Percentiles rank a stretch among this genome's conserved stretches.
These are phyloP conservation scores for Tapirus indicus DNA, from an alignment of 2,797 vertebrate genomes.

Conservation along the genomic window DNA sequence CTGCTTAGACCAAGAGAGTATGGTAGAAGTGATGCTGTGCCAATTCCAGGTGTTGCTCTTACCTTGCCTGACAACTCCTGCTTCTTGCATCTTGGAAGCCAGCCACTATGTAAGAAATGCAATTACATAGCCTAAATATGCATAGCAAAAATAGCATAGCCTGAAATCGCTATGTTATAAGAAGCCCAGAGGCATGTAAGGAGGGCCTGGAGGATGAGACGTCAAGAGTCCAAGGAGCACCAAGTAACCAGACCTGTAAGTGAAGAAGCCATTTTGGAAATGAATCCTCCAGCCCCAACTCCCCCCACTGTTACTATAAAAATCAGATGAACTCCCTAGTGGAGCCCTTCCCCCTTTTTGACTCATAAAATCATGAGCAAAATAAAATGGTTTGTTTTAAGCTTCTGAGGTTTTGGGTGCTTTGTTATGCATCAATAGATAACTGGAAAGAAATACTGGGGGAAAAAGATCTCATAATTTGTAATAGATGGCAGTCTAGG, in stretches of 20 bases:
- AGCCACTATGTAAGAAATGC: background rate
- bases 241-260: background rate
- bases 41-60: background rate
- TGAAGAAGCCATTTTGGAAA: conserved; percentile 27
- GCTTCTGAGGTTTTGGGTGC: background rate
- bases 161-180: background rate
- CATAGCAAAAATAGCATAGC: too few species aligned
- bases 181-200: background rate
- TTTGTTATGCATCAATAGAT: background rate
- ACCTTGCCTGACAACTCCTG: background rate
- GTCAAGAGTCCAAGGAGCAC: background rate
- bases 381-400: conserved; percentile 50
- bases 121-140: background rate
- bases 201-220: background rate
- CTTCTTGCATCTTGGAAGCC: background rate
- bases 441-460: background rate
- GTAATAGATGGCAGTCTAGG: background rate
- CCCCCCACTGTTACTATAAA: background rate
- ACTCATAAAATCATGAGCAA: background rate
- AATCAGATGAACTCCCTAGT: background rate
- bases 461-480: background rate
- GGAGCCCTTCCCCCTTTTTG: background rate
- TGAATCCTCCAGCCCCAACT: background rate
- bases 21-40: background rate
- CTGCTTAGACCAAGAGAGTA: background rate